Percentiles rank a stretch among this genome's conserved stretches.
These are phyloP conservation scores for Heterotis niloticus DNA, from an alignment of 2,113 vertebrate species.

Conservation along the genomic window DNA sequence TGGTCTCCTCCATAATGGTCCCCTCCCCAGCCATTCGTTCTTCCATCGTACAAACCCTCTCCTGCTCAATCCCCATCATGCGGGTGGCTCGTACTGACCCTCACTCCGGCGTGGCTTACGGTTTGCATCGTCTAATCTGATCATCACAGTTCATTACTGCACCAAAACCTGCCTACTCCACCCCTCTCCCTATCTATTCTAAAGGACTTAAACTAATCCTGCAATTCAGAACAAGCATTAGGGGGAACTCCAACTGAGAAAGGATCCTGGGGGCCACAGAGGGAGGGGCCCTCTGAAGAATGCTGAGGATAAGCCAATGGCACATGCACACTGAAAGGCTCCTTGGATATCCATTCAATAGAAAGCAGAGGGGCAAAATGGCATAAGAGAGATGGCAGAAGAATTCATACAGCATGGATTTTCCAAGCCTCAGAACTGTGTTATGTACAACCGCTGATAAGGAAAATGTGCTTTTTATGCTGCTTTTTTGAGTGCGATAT, in stretches of 20 bases:
- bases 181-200: not conserved
- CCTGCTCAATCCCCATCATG: not conserved
- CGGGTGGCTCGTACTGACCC: not conserved
- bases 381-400: not conserved
- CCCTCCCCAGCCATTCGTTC: slow-evolving; percentile 1
- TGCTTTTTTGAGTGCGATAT: not conserved
- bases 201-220: slow-evolving; percentile 12
- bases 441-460: not conserved
- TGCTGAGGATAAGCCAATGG: not conserved
- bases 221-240: not conserved
- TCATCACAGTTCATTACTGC: slow-evolving; percentile 3
- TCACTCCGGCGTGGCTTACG: not conserved
- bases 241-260: not conserved
- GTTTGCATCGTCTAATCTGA: slow-evolving; percentile 29
- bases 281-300: not conserved
- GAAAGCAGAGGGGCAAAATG: not conserved
- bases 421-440: not conserved
- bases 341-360: not conserved
- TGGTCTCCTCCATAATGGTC: not conserved
- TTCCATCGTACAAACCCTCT: slow-evolving; percentile 18
- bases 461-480: too few relatives aligned
- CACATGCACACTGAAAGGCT: not conserved
- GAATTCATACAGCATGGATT: not conserved
- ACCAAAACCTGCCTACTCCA: not conserved
- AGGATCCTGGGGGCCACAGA: not conserved